Conservation (phyloP, 2,888 invertebrate genomes). For the Chrysodeixis includens region DNA sequence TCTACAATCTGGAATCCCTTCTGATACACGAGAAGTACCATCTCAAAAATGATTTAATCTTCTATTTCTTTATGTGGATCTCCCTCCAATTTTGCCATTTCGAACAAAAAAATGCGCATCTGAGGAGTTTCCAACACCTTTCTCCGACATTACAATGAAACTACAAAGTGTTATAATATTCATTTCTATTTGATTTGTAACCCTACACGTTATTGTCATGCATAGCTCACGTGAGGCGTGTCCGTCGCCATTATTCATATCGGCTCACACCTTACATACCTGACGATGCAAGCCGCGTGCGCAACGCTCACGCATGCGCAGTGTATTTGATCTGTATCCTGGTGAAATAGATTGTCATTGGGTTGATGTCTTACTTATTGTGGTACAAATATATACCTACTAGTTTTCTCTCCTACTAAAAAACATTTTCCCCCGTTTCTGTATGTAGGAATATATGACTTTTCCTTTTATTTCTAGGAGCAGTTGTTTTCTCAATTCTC, state of each 20-base stretch:
- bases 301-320: constrained; percentile 40
- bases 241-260: constrained; percentile 60
- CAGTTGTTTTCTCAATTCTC: no score
- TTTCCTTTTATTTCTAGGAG: no score
- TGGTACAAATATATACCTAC: not conserved
- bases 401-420: no score
- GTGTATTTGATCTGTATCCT: constrained; percentile 54
- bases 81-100: no score
- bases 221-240: constrained; percentile 58
- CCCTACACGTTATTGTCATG: constrained; percentile 58
- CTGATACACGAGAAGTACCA: no score
- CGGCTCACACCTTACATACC: constrained; percentile 60
- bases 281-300: constrained; percentile 52
- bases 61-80: no score
- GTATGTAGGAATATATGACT: no score
- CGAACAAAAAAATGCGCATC: no score
- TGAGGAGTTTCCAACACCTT: no score
- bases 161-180: constrained; percentile 5
- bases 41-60: no score
- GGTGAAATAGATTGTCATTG: constrained; percentile 42
- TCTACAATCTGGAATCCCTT: no score
- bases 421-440: no score
- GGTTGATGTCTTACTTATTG: constrained; percentile 5
- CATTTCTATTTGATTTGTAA: constrained; percentile 56
- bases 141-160: not conserved